Evolutionary conservation across 2,888 invertebrate genomes (phyloP).

Genomic region (Bellardia pandia): DNA sequence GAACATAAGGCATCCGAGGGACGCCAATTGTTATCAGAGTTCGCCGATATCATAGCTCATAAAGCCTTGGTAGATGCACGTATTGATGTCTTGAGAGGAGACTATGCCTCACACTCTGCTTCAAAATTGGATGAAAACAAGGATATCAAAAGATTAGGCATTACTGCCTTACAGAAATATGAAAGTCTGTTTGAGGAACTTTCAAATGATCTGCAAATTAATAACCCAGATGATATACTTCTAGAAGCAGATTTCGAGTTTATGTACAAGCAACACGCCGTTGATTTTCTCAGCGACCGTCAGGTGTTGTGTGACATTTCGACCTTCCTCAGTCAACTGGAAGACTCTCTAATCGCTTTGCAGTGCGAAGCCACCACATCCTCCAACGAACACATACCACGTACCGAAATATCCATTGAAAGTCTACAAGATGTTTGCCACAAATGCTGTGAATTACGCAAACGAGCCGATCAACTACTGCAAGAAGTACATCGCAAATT

Average conservation of each 20-base stretch:
- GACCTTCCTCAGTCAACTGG: constrained; percentile 78
- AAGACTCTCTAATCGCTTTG: constrained; percentile 79
- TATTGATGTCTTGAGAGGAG: constrained; percentile 88
- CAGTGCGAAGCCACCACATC: constrained; percentile 76
- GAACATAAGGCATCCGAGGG: constrained; percentile 85
- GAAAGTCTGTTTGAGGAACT: constrained; percentile 81
- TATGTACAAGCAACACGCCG: constrained; percentile 80
- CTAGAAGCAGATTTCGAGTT: constrained; percentile 82
- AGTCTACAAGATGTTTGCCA: constrained; percentile 86
- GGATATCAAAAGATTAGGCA: constrained; percentile 74
- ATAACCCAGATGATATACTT: constrained; percentile 80
- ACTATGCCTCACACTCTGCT: constrained; percentile 63
- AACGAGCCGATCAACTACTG: constrained; percentile 85
- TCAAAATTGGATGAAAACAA: constrained; percentile 46
- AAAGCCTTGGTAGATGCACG: constrained; percentile 91
- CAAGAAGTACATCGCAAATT: constrained; percentile 79
- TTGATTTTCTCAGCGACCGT: constrained; percentile 80
- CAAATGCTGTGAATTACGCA: constrained; percentile 86
- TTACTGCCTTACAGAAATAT: constrained; percentile 80
- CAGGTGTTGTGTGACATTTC: constrained; percentile 79
- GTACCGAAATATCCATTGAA: constrained; percentile 79
- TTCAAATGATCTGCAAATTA: constrained; percentile 79
- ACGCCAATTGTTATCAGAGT: constrained; percentile 86
- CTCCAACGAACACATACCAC: constrained; percentile 74
- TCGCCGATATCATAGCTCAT: constrained; percentile 89